phyloP scores from a whole-genome alignment of 2,113 vertebrate genomes.

The Thunnus maccoyii region DNA sequence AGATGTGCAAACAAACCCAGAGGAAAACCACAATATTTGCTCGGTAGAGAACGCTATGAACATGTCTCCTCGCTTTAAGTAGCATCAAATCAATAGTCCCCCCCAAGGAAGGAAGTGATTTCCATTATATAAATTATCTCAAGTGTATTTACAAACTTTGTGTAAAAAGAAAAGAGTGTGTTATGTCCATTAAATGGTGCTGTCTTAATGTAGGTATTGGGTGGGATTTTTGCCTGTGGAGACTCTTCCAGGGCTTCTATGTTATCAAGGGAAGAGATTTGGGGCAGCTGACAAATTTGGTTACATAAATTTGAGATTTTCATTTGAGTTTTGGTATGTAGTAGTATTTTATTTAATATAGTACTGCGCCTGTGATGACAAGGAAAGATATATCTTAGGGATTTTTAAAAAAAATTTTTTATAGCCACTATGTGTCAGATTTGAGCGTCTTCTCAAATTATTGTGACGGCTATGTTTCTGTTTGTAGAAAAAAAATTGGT shows the following conservation, averaged over 20 bases:
- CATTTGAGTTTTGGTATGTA: background rate
- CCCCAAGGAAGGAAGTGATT: conserved; percentile 28
- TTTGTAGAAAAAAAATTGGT: no score
- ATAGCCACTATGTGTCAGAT: no score
- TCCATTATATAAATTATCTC: conserved; percentile 41
- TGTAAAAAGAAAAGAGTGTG: background rate
- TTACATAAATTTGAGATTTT: background rate
- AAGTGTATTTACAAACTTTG: conserved; percentile 17
- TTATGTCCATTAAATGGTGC: conserved; percentile 21
- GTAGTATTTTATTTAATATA: no score
- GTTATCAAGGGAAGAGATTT: background rate
- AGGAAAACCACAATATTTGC: conserved; percentile 15
- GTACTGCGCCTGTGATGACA: no score
- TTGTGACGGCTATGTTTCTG: no score
- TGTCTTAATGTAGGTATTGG: background rate
- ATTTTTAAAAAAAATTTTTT: background rate
- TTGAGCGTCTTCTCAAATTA: no score
- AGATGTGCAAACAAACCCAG: background rate
- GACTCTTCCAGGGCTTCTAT: background rate
- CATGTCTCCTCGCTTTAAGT: conserved; percentile 30
- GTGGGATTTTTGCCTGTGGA: no score
- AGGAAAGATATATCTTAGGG: background rate
- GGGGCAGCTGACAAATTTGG: background rate
- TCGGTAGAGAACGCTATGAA: conserved; percentile 8
- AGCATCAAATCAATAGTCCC: conserved; percentile 39